phyloP scores from a whole-genome alignment of 2,113 vertebrate species.

The Stomatorhinus ivindoensis region DNA sequence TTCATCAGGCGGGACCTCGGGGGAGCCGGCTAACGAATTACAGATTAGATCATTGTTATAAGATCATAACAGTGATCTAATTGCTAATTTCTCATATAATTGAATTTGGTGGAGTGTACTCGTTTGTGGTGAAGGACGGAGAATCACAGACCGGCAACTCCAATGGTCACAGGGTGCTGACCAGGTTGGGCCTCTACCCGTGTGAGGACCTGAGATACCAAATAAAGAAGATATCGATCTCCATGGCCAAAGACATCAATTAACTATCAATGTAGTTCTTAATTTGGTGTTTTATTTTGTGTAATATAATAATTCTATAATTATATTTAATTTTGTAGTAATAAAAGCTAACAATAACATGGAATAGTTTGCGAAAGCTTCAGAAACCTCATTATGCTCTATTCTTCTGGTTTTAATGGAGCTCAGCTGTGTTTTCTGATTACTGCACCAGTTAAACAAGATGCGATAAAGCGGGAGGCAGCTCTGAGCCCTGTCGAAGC shows the following conservation, averaged over 20 bases:
- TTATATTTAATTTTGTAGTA: background rate
- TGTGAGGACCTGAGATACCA: constrained; percentile 7
- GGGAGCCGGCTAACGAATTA: constrained; percentile 65
- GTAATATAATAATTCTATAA: background rate
- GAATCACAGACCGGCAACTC: constrained; percentile 49
- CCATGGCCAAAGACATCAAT: background rate
- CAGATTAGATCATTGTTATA: constrained; percentile 67
- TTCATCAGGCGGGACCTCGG: constrained; percentile 28
- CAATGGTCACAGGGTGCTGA: constrained; percentile 12
- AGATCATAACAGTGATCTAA: constrained; percentile 68
- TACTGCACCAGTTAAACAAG: constrained; percentile 24
- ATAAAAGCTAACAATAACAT: background rate
- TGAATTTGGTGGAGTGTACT: constrained; percentile 65
- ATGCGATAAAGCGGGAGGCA: constrained; percentile 18
- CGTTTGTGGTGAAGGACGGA: constrained; percentile 47
- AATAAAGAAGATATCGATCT: constrained; percentile 27
- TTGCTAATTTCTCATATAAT: constrained; percentile 72
- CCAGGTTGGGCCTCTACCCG: background rate
- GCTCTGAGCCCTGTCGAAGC: constrained; percentile 17
- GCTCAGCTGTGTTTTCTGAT: constrained; percentile 28
- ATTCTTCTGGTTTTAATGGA: constrained; percentile 15
- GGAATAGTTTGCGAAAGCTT: background rate
- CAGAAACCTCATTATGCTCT: constrained; percentile 2
- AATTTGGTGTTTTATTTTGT: background rate
- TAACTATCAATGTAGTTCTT: background rate